phyloP scores from a whole-genome alignment of 2,797 vertebrate species.

The Valencia hispanica region DNA sequence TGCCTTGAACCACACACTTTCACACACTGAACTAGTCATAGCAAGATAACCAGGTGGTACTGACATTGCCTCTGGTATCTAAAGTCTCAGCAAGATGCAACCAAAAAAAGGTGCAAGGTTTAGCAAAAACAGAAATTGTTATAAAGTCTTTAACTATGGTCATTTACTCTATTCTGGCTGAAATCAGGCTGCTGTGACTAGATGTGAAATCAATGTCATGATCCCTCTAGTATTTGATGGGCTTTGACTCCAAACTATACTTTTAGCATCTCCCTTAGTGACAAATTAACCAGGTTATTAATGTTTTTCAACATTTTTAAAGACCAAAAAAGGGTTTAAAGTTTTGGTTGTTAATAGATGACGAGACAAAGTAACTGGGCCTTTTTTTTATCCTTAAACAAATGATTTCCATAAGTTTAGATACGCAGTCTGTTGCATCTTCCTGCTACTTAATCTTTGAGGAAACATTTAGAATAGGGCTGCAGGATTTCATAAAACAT shows the following conservation, averaged over 20 bases:
- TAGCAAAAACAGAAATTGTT: background rate
- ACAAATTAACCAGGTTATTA: too few species aligned
- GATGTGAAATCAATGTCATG: too few species aligned
- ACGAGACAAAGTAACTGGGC: background rate
- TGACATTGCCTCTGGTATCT: background rate
- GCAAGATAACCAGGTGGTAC: background rate
- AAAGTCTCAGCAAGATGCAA: background rate
- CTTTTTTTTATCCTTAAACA: background rate
- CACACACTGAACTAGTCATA: background rate
- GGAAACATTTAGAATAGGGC: background rate
- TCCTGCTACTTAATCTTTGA: background rate
- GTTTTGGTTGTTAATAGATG: background rate
- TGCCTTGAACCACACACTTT: constrained; percentile 1
- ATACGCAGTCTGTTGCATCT: background rate
- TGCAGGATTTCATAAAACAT: background rate
- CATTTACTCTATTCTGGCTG: background rate
- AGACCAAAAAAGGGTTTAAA: too few species aligned
- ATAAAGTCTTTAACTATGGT: background rate
- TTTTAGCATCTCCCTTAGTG: too few species aligned
- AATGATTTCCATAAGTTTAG: background rate
- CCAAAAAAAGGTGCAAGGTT: background rate
- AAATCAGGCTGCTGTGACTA: background rate
- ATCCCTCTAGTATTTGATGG: too few species aligned
- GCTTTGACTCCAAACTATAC: too few species aligned
- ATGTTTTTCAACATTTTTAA: too few species aligned